Base-by-base conservation (phyloP, 2,888 invertebrate genomes). In the Minunthozetes semirufus region DNA sequence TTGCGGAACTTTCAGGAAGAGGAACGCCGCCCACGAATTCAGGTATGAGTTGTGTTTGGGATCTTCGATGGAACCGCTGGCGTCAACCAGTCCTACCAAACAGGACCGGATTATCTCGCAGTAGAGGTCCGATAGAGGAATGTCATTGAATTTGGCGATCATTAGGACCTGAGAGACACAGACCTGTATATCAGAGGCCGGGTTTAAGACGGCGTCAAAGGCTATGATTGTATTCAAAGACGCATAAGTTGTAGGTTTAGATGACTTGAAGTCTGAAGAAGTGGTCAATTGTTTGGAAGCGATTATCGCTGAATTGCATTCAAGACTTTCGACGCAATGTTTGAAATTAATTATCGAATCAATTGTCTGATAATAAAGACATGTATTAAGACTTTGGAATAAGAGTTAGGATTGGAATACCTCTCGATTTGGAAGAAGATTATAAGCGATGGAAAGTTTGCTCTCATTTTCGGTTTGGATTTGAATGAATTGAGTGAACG, bases 91-190 rank as follows among this genome's bases (percentile, higher is more conserved):
- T n/a, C 93, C 92, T 81, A 95, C 88, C 76, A 95, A 88, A 80
- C 93, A 92, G 0, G 93, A 92, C 78, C 94, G 86, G 79, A 95
- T 90, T 42, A 96, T 86, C 85, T 96, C 95, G 81, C 91, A 90
- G 81, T 91, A 94, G 0, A 96, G 83, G 78, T 92, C 87, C 0
- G 92, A 87, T 79, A 90, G 87, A n/a, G 89, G 86, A 79, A 91
- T 90, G 73, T 90, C 84, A 84, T 86, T 79, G 0, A 94, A 85
- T 78, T 90, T 88, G 82, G 94, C 90, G 72, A 95, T 87, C 86
- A 94, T 89, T 63, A 91, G 84, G 73, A 96, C 84, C 81, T 94
- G 92, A 78, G 90, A 89, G 0, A 92, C 90, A 78, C 94, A 87
- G 70, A 89, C 88, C 72, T 89, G 87, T 33, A 93, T 89, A 79